phyloP scores from a whole-genome alignment of 2,797 vertebrate species.

The Decapterus maruadsi region DNA sequence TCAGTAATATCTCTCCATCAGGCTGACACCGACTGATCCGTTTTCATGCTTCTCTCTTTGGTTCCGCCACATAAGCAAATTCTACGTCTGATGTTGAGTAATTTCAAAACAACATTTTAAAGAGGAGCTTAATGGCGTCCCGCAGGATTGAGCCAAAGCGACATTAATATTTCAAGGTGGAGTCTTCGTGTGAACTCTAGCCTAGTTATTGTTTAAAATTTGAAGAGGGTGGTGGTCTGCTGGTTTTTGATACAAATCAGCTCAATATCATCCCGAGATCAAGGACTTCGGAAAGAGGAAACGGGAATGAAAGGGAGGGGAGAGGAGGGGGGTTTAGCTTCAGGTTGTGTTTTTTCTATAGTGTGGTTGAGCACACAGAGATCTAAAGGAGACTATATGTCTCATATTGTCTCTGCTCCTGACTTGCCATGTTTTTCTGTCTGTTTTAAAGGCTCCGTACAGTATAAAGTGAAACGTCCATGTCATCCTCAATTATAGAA shows the following conservation, averaged over 20 bases:
- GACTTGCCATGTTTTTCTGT: no score
- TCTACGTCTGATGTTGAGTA: conserved; percentile 24
- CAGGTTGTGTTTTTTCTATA: neutral
- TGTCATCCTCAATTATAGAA: no score
- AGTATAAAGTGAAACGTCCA: no score
- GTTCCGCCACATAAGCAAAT: conserved; percentile 3
- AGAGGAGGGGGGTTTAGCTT: no score
- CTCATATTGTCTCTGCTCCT: neutral
- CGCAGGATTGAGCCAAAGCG: conserved; percentile 22
- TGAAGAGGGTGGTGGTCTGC: neutral
- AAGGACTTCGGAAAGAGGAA: neutral
- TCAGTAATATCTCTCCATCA: neutral
- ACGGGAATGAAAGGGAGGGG: neutral
- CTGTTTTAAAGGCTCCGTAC: no score
- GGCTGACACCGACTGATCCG: neutral
- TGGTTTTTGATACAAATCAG: neutral
- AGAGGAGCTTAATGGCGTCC: conserved; percentile 20
- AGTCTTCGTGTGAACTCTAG: conserved; percentile 21
- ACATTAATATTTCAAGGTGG: conserved; percentile 36
- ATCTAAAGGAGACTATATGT: neutral
- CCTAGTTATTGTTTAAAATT: conserved; percentile 24
- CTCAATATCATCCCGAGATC: conserved; percentile 11
- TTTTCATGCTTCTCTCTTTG: neutral
- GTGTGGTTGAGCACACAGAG: neutral
- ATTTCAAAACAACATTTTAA: conserved; percentile 39